Evolutionary conservation across 2,113 vertebrate species (phyloP).

Genomic region (Synchiropus splendidus): DNA sequence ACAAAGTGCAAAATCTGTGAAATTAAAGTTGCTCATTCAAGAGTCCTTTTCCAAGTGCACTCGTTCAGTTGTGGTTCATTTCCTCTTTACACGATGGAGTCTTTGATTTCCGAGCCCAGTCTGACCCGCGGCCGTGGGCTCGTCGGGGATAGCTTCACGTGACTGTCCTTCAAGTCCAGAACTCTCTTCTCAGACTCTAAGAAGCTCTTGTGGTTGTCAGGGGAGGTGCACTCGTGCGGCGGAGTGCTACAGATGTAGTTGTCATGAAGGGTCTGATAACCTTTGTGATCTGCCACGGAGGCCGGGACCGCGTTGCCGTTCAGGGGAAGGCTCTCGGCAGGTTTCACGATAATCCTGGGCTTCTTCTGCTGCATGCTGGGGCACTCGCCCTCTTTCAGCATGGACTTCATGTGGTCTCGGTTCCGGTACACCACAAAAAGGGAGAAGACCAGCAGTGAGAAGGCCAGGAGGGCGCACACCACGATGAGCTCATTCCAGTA

Average conservation of each 20-base stretch:
- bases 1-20: slow-evolving; percentile 59
- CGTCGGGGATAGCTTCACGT: slow-evolving; percentile 77
- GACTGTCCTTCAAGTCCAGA: slow-evolving; percentile 77
- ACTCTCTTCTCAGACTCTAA: slow-evolving; percentile 80
- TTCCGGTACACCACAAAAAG: slow-evolving; percentile 80
- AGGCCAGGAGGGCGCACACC: slow-evolving; percentile 75
- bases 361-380: slow-evolving; percentile 74
- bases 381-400: slow-evolving; percentile 79
- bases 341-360: slow-evolving; percentile 60
- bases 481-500: slow-evolving; percentile 93
- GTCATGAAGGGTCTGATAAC: slow-evolving; percentile 89
- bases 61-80: slow-evolving; percentile 19
- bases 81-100: slow-evolving; percentile 83
- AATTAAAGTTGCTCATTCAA: slow-evolving; percentile 44
- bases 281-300: slow-evolving; percentile 76
- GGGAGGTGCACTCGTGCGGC: slow-evolving; percentile 67
- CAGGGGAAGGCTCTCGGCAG: slow-evolving; percentile 78
- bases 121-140: slow-evolving; percentile 85
- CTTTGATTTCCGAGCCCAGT: slow-evolving; percentile 90
- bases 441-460: slow-evolving; percentile 66
- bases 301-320: slow-evolving; percentile 72
- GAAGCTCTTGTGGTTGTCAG: slow-evolving; percentile 68
- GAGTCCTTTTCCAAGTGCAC: slow-evolving; percentile 39
- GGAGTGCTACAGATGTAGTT: slow-evolving; percentile 78
- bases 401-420: slow-evolving; percentile 75